Base-by-base conservation (phyloP, 2,113 vertebrate species). In the Sula dactylatra region DNA sequence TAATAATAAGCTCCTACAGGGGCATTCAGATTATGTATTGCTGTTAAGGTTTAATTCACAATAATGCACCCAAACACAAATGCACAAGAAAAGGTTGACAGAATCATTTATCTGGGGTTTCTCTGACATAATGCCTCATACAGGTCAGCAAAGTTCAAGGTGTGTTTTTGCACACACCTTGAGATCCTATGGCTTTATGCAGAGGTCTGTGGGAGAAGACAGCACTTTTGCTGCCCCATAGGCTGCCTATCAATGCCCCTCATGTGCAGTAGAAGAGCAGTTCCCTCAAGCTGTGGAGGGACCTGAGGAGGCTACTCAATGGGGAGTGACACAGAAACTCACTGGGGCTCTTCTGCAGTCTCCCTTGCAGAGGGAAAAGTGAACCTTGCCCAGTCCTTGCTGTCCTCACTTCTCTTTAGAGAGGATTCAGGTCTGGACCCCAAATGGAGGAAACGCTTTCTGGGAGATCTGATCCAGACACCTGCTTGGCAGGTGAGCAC, bases 271-370 rank as follows among this genome's bases (percentile, higher is more conserved):
- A 67, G 32, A 42, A 74, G 5, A 79, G 3, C 11, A 36, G 36
- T 18, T 18, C 16, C 50, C 36, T 78, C 32, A 66, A 20, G 22
- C 27, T 55, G 50, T 78, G 38, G 17, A 83, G 36, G 10, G 24
- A 45, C 26, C 14, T 3, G 10, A 65, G 14, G 40, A 26, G 74
- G 20, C 16, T 45, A 8, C 0, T 1, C 4, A 16, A 9, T 58
- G 9, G 5, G 9, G 7, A 73, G 31, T 12, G 47, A 32, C 27
- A 67, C 1, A 1, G 24, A 40, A 91, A 71, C 16, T 36, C 59
- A 6, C 38, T n/a, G 69, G 19, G 31, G 20, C 22, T 93, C 8
- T 27, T 70, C 64, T 19, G 17, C 70, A 36, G 4, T 20, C 42
- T 70, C 42, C 10, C n/a, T 71, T 20, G 45, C 54, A 54, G 19